Percentiles rank a stretch among this genome's conserved stretches.
Conservation (phyloP, 37 sponge, comb jelly and placozoan genomes). For the Eunapius fragilis region DNA sequence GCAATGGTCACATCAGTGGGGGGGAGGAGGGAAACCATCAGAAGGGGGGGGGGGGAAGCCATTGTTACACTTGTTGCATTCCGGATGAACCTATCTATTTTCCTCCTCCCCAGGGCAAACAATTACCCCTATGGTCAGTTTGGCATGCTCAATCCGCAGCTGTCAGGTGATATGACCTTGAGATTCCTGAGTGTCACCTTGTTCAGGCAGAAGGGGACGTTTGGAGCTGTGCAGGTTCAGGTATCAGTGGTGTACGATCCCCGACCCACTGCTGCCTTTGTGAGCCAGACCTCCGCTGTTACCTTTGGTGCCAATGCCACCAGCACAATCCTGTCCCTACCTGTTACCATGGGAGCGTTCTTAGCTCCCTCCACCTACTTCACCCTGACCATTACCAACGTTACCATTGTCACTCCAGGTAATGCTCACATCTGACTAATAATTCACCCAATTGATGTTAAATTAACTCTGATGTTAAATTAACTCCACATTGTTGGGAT, state of each 20-base stretch:
- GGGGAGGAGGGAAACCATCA: too few species aligned
- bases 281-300: background rate
- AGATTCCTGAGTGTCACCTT: background rate
- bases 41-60: too few species aligned
- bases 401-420: background rate
- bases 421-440: too few species aligned
- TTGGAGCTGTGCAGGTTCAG: background rate
- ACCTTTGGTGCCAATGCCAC: background rate
- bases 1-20: too few species aligned
- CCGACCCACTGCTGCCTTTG: background rate
- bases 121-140: constrained; percentile 61
- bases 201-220: background rate
- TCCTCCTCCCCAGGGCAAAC: constrained; percentile 31
- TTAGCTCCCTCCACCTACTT: constrained; percentile 44
- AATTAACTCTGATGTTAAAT: too few species aligned
- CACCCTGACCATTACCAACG: constrained; percentile 50
- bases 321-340: constrained; percentile 8
- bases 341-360: constrained; percentile 40
- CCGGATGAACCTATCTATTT: background rate
- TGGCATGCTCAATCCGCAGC: constrained; percentile 7
- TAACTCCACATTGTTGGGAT: too few species aligned
- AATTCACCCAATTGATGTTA: too few species aligned
- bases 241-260: constrained; percentile 1
- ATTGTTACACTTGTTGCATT: too few species aligned
- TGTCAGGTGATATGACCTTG: background rate